Conservation (phyloP, 92 coral and sea anemone species). For the Chrysogorgia sp. region DNA sequence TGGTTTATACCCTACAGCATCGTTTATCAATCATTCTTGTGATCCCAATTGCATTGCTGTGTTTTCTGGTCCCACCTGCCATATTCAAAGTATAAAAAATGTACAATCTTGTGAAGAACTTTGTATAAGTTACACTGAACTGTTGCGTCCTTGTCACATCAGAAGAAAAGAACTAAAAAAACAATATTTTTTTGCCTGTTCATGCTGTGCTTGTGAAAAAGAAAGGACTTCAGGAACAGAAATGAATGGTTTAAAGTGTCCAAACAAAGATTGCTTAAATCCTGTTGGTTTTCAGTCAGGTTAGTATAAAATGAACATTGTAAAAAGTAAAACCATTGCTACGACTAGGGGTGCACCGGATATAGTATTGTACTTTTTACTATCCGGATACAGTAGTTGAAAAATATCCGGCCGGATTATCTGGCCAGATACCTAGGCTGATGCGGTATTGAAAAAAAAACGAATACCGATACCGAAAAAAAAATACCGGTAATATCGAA, state of each 20-base stretch:
- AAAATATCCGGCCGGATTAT: too few species aligned
- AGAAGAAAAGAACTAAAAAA: conserved; percentile 70
- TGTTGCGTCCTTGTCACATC: conserved; percentile 70
- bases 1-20: conserved; percentile 69
- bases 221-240: conserved; percentile 61
- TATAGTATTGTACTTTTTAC: too few species aligned
- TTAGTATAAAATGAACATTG: not conserved
- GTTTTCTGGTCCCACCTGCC: conserved; percentile 67
- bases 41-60: conserved; percentile 85
- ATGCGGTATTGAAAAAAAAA: too few species aligned
- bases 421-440: too few species aligned
- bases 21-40: conserved; percentile 89
- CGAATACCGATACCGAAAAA: too few species aligned
- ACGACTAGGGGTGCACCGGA: too few species aligned
- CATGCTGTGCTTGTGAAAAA: conserved; percentile 65
- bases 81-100: conserved; percentile 61
- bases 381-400: too few species aligned
- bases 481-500: too few species aligned
- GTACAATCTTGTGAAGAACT: conserved; percentile 76
- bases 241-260: conserved; percentile 70
- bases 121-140: conserved; percentile 87
- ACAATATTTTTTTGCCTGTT: conserved; percentile 84
- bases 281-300: conserved; percentile 50
- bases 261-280: conserved; percentile 60
- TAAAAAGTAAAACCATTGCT: too few species aligned